A percentile compares a stretch with the other conserved stretches of the same genome.
Evolutionary conservation across 1,140 invertebrate species (phyloP).

Genomic region (Xylocopa sonorina): DNA sequence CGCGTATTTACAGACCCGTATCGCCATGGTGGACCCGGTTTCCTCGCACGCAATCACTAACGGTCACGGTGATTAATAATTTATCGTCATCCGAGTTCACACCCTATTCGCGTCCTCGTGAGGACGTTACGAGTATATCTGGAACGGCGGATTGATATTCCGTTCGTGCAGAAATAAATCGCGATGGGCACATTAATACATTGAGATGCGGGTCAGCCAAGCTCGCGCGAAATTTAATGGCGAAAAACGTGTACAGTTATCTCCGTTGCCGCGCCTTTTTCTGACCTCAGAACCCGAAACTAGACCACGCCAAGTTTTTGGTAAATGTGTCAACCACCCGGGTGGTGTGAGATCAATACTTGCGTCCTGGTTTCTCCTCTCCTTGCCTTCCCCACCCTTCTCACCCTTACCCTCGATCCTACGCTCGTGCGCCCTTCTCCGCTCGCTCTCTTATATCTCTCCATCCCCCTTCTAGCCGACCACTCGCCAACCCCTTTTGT

Average conservation of each 20-base stretch:
- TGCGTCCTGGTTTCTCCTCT: conserved; percentile 70
- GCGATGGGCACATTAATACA: conserved; percentile 2
- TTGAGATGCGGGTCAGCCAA: not conserved
- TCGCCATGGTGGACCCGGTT: not conserved
- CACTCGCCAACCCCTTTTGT: conserved; percentile 33
- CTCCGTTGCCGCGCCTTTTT: conserved; percentile 34
- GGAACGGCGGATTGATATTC: not conserved
- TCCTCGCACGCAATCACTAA: not conserved
- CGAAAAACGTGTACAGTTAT: conserved; percentile 42
- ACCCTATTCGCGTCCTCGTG: not conserved
- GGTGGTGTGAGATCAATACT: conserved; percentile 76
- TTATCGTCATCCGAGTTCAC: not conserved
- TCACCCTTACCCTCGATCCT: conserved; percentile 47
- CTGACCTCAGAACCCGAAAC: conserved; percentile 59
- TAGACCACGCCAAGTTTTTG: conserved; percentile 72
- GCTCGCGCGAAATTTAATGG: conserved; percentile 40
- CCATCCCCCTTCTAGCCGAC: not conserved
- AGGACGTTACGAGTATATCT: not conserved
- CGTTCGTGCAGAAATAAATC: not conserved
- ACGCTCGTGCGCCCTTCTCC: conserved; percentile 40
- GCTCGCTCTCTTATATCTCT: conserved; percentile 11
- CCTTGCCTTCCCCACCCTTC: conserved; percentile 25
- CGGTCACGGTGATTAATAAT: not conserved
- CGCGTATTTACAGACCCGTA: not conserved
- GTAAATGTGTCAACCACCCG: conserved; percentile 75